A percentile compares a stretch with the other conserved stretches of the same genome.
phyloP scores from a whole-genome alignment of 2,888 invertebrate species.

The Operophtera brumata region DNA sequence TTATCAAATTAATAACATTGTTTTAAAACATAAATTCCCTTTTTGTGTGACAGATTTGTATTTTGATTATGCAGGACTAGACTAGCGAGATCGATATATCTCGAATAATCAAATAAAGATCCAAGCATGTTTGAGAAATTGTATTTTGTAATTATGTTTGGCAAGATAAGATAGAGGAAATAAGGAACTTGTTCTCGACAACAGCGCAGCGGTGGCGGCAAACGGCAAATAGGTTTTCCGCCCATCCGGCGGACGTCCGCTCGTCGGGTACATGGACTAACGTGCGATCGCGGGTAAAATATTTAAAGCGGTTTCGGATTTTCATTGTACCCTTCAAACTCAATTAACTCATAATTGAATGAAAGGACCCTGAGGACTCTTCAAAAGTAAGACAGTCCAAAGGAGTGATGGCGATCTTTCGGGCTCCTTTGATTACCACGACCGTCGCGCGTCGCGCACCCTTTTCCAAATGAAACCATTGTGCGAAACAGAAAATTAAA shows the following conservation, averaged over 20 bases:
- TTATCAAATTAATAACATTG: too few species aligned
- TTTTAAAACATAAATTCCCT: too few species aligned
- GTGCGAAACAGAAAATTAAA: background rate
- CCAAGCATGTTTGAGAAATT: too few species aligned
- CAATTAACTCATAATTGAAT: constrained; percentile 7
- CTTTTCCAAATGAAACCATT: constrained; percentile 1
- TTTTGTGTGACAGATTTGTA: too few species aligned
- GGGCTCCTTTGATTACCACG: constrained; percentile 1
- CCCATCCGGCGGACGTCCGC: constrained; percentile 27
- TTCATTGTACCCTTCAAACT: constrained; percentile 1
- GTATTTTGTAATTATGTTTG: too few species aligned
- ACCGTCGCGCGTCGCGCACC: background rate
- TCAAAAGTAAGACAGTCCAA: constrained; percentile 9
- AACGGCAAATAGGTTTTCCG: constrained; percentile 48
- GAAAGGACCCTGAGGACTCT: constrained; percentile 5
- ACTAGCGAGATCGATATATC: too few species aligned
- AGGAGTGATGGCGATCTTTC: constrained; percentile 11
- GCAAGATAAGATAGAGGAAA: constrained; percentile 29
- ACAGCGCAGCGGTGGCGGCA: constrained; percentile 33
- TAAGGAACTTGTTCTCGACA: constrained; percentile 38
- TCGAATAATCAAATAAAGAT: too few species aligned
- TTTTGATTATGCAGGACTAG: too few species aligned
- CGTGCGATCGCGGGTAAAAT: background rate
- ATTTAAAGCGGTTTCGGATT: background rate
- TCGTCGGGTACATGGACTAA: too few species aligned